Evolutionary conservation across 2,888 invertebrate genomes (phyloP), one percentile per base, ranked within the genome.

Genomic region (Abrostola tripartita): DNA sequence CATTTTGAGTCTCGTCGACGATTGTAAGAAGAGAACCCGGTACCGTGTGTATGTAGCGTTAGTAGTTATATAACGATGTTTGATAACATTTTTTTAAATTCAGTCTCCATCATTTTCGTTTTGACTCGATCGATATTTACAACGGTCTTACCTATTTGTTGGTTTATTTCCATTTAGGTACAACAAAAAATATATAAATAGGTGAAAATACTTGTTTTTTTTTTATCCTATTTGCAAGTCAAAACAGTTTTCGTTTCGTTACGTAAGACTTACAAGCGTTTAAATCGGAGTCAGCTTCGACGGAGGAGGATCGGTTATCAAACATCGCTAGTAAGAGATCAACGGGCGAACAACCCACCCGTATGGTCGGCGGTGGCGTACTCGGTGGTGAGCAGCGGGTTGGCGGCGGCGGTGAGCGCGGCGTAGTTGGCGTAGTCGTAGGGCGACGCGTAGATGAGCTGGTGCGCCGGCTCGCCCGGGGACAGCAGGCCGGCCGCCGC

Each of bases 401-500:
- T 97, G 83, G 96, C 96, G 64, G 96, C 96, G 69, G 96, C 96
- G 60, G 96, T 96, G 84, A 98, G 95, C 68, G 98, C 98, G 14
- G 98, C 98, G 94, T 98, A 98, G 94, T 98, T 98, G n/a, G 94
- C 97, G 94, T 98, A 98, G 90, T 98, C 98, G 89, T 98, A 98
- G 49, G 97, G 97, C 14, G 95, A 94, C 60, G 97, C 96, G 95
- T 98, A 98, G 93, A 98, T 97, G 86, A 98, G 96, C 91, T 98
- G 98, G 53, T 97, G 97, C 37, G 97, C 95, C 53, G 97, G 96
- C 83, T 96, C 95, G 59, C 95, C 96, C 49, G 96, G 96, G 2
- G 94, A 93, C n/a, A 95, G 89, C 12, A 95, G 85, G 0, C 94
- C 93, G 1, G 93, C 92, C 0, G 91, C 91, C 6, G 90, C 92